These are phyloP conservation scores for Gorilla gorilla DNA, from an alignment of 2,113 vertebrate genomes.

Conservation along the genomic window DNA sequence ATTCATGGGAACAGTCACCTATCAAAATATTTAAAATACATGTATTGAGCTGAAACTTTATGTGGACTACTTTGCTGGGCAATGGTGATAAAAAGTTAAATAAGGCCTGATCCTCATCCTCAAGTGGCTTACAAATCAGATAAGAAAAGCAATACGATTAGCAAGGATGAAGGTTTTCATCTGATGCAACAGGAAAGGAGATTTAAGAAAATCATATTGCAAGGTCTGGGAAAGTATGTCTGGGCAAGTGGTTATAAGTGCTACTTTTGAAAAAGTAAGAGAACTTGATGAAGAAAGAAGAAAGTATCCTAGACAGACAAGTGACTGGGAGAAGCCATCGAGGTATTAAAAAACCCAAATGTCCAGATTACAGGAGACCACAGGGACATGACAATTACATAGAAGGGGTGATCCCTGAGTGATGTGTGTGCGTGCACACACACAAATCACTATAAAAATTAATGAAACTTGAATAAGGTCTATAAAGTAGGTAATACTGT, in stretches of 20 bases:
- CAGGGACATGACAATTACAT: rapidly evolving
- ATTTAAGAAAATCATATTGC: neutral
- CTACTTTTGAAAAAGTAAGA: neutral
- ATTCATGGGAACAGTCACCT: neutral
- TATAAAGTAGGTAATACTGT: neutral
- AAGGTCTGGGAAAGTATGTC: neutral
- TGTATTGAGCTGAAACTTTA: neutral
- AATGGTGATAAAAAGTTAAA: neutral
- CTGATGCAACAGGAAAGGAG: neutral
- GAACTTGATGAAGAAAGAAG: neutral
- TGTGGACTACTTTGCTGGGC: neutral
- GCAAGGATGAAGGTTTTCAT: neutral
- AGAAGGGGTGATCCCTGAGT: neutral
- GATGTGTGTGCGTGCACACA: no score
- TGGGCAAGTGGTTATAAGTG: neutral
- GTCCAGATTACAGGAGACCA: neutral
- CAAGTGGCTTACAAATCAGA: neutral
- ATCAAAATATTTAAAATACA: neutral
- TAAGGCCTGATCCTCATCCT: neutral
- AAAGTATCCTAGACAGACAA: neutral
- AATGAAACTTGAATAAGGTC: neutral
- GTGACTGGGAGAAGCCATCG: neutral
- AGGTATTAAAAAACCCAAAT: neutral
- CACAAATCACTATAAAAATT: neutral
- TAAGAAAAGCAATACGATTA: neutral